phyloP scores from a whole-genome alignment of 2,888 invertebrate genomes.

The Xylophagus ater region DNA sequence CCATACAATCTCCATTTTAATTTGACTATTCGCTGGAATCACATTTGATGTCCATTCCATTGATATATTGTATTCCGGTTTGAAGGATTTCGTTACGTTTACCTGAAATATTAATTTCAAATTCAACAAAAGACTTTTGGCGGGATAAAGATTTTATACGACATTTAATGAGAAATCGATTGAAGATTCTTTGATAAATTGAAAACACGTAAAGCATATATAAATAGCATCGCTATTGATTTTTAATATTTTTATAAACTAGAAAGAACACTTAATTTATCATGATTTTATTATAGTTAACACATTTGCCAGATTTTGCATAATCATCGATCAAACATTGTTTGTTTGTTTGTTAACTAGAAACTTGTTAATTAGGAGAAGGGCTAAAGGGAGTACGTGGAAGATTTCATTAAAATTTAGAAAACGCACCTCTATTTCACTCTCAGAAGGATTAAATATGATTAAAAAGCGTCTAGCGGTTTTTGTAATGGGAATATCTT shows the following conservation, averaged over 20 bases:
- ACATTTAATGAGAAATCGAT: not conserved
- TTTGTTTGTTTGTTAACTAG: too few species aligned
- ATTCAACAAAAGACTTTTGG: not conserved
- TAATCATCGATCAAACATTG: slow-evolving; percentile 19
- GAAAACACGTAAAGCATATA: too few species aligned
- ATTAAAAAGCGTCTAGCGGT: slow-evolving; percentile 44
- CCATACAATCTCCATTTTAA: slow-evolving; percentile 51
- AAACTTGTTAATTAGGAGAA: too few species aligned
- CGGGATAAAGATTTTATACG: not conserved
- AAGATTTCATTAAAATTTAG: too few species aligned
- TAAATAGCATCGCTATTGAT: too few species aligned
- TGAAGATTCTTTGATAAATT: not conserved
- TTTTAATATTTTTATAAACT: too few species aligned
- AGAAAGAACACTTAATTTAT: too few species aligned
- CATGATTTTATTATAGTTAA: too few species aligned
- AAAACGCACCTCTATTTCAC: slow-evolving; percentile 39
- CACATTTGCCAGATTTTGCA: too few species aligned
- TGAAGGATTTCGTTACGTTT: slow-evolving; percentile 42
- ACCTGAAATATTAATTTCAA: slow-evolving; percentile 34
- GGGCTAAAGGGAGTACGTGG: too few species aligned
- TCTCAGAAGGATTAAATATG: slow-evolving; percentile 46
- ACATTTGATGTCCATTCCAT: slow-evolving; percentile 46
- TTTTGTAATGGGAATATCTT: slow-evolving; percentile 50
- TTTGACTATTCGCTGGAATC: slow-evolving; percentile 45
- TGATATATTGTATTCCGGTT: slow-evolving; percentile 45